Conservation (phyloP, 2,797 vertebrate species). For the Acanthopagrus latus region DNA sequence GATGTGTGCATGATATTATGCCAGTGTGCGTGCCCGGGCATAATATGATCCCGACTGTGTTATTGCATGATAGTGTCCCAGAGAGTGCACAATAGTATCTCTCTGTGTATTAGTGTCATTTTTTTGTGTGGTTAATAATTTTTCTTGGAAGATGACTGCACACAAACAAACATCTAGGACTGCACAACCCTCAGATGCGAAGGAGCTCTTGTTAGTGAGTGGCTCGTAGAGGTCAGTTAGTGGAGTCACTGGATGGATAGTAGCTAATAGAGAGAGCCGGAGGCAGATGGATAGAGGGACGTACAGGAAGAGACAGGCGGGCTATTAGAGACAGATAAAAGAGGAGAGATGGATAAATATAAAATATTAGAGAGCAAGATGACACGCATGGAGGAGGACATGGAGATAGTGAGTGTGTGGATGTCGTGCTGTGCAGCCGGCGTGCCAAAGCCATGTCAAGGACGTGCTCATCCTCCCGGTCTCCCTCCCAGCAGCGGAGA, state of each 20-base stretch:
- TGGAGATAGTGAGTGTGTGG: constrained; percentile 25
- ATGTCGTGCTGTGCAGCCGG: constrained; percentile 31
- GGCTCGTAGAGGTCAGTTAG: constrained; percentile 49
- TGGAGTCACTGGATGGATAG: constrained; percentile 36
- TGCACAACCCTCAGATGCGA: constrained; percentile 7
- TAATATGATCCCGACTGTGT: neutral
- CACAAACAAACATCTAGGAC: neutral
- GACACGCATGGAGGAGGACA: constrained; percentile 30
- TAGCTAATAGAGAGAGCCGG: constrained; percentile 20
- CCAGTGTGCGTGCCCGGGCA: neutral
- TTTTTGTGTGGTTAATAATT: neutral
- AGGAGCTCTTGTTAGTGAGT: constrained; percentile 13
- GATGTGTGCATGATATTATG: neutral
- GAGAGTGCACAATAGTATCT: neutral
- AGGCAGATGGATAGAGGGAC: constrained; percentile 35
- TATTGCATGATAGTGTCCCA: neutral
- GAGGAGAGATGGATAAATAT: constrained; percentile 52
- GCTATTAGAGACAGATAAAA: constrained; percentile 48
- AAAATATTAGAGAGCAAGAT: constrained; percentile 39
- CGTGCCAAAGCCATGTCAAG: constrained; percentile 61
- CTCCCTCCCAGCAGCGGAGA: constrained; percentile 30
- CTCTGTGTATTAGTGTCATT: neutral
- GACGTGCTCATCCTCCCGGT: constrained; percentile 28
- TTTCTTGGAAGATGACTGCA: neutral
- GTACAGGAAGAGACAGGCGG: constrained; percentile 24